phyloP scores from a whole-genome alignment of 2,113 vertebrate species.

The Apus apus region DNA sequence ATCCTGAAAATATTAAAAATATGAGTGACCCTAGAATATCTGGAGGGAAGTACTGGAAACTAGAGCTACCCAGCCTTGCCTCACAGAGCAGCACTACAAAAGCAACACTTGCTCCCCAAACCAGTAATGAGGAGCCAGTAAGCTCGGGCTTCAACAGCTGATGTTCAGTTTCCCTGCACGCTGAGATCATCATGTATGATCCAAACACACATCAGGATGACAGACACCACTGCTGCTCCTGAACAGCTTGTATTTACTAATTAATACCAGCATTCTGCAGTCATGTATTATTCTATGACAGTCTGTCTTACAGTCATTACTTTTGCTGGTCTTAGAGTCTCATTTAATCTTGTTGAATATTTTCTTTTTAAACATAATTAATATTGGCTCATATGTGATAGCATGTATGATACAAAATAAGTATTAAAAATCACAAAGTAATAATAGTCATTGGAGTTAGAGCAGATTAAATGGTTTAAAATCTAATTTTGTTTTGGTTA shows the following conservation, averaged over 20 bases:
- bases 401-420: not conserved
- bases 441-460: not conserved
- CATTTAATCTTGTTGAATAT: not conserved
- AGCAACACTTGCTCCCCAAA: not conserved
- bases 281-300: not conserved
- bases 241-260: slow-evolving; percentile 27
- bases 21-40: not conserved
- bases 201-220: not conserved
- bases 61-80: not conserved
- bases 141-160: not conserved
- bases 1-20: not conserved
- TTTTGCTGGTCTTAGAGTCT: not conserved
- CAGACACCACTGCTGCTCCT: not conserved
- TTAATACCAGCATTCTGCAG: not conserved
- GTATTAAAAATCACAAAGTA: not conserved
- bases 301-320: not conserved
- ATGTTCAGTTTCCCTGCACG: not conserved
- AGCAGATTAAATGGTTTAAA: not conserved
- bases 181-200: not conserved
- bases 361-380: slow-evolving; percentile 2
- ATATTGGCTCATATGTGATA: not conserved
- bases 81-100: rapidly evolving
- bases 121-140: not conserved
- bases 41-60: not conserved
- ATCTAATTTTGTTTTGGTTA: not conserved